Evolutionary conservation across 2,797 vertebrate genomes (phyloP), one percentile per base, ranked within the genome.

Genomic region (Ammospiza maritima): DNA sequence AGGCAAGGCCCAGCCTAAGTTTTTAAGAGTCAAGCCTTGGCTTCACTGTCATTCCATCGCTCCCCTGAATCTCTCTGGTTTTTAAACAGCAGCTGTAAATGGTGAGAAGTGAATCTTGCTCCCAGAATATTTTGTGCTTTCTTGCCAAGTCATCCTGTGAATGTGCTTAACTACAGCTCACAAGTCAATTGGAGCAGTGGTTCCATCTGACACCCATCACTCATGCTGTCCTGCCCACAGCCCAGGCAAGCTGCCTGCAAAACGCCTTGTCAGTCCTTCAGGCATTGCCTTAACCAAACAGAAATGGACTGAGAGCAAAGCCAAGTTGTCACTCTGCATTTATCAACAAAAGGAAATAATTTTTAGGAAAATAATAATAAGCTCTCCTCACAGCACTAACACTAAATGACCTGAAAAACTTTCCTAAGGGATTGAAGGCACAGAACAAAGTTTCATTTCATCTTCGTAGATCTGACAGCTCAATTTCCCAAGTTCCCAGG

Each of bases 391-490:
- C 74, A 88, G 90, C 83, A 88, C 69, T 93, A 91, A 96, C 45
- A 32, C 91, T 96, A 97, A 96, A 96, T 95, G 90, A 89, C 93
- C 96, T 85, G 86, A 90, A 94, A 97, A 95, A 36, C 34, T 90
- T 92, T 96, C 97, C 96, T 92, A 57, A 77, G 96, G 95, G 96
- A 85, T 87, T 57, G 38, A 51, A 96, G 82, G 80, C 93, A 62
- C 1, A 91, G 97, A 97, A 97, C 95, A 95, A 97, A 97, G 91
- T 96, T 97, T 94, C 93, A 86, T 97, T 97, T 97, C 95, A 95
- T 97, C 97, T 97, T 97, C 86, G 29, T 96, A 58, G 82, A 12
- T 51, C 89, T 97, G 97, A 98, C 97, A 97, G 97, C 96, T 98
- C 97, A 96, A 97, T 98, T 97, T 98, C 93, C 86, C 87, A 88